Evolutionary conservation across 2,113 vertebrate species (phyloP), one percentile per base, ranked within the genome.

Genomic region (Xerus inauris): DNA sequence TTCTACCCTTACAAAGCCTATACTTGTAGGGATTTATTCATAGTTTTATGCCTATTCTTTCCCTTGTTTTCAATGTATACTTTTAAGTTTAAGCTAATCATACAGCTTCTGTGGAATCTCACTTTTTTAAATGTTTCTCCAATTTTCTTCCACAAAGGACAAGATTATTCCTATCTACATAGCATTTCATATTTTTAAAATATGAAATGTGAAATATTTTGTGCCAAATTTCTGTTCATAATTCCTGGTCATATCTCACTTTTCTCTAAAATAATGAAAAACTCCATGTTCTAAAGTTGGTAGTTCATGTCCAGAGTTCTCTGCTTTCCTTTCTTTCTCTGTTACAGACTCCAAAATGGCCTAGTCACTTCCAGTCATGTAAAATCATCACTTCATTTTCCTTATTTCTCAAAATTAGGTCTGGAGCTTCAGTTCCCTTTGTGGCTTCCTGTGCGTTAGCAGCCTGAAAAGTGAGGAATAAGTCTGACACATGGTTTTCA

Each of bases 371-470:
- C 62, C 89, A 71, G 57, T 87, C 40, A 54, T 49, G 62, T 81
- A 40, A 45, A 76, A 20, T 97, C 35, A 75, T 62, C 72, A 71
- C 79, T 59, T 22, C 80, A 87, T 71, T 96, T 81, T 42, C 82
- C 38, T 83, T 87, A 38, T 49, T 93, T 87, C 64, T 93, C 89
- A 97, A 79, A 93, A 91, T 87, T 82, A 79, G 38, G 24, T 64
- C 69, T 88, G 51, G 64, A 85, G 54, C 42, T 72, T 89, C 30
- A 8, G 87, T 83, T 79, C 40, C 45, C n/a, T 90, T 59, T 49
- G 75, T 67, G 90, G 42, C 65, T 93, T 96, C 86, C 87, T 96
- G 47, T 91, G 64, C 9, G 54, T 93, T 91, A 51, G n/a, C 45
- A 93, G 38, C n/a, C 69, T 20, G 92, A 13, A 30, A 69, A 95